Percentiles rank a stretch among this genome's conserved stretches.
These are phyloP conservation scores for Anolis carolinensis DNA, from an alignment of 2,113 vertebrate genomes.

Conservation along the genomic window DNA sequence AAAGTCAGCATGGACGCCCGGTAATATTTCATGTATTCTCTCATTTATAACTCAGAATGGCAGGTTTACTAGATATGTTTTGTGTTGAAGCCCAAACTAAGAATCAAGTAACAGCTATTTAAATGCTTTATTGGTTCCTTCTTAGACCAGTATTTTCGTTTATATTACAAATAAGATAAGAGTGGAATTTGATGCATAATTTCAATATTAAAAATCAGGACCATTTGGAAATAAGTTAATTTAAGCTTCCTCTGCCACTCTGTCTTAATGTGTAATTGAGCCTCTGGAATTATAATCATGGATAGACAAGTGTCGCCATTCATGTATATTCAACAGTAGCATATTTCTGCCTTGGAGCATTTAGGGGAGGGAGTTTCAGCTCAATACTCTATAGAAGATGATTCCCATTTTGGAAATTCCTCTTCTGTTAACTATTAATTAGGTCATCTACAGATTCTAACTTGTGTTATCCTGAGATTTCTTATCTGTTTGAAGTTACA, in stretches of 20 bases:
- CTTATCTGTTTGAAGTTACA: no score
- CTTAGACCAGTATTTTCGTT: neutral
- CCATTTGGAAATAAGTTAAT: neutral
- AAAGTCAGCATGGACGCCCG: slow-evolving; percentile 93
- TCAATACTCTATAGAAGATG: no score
- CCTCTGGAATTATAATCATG: neutral
- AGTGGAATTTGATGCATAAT: neutral
- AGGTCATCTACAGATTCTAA: no score
- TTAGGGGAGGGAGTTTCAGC: no score
- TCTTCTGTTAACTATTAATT: no score
- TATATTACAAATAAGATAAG: neutral
- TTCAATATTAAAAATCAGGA: neutral
- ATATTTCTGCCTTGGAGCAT: neutral
- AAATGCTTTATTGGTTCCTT: neutral
- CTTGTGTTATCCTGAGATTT: no score
- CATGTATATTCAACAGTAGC: no score
- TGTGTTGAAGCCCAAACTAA: neutral
- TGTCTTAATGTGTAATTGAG: neutral
- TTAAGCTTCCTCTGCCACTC: neutral
- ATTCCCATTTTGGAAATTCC: no score
- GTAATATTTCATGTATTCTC: slow-evolving; percentile 70
- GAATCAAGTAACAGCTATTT: neutral
- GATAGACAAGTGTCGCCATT: neutral
- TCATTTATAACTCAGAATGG: slow-evolving; percentile 5
- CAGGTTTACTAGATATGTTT: neutral